Evolutionary conservation across 2,113 vertebrate genomes (phyloP).

Genomic region (Urocynchramus pylzowi): DNA sequence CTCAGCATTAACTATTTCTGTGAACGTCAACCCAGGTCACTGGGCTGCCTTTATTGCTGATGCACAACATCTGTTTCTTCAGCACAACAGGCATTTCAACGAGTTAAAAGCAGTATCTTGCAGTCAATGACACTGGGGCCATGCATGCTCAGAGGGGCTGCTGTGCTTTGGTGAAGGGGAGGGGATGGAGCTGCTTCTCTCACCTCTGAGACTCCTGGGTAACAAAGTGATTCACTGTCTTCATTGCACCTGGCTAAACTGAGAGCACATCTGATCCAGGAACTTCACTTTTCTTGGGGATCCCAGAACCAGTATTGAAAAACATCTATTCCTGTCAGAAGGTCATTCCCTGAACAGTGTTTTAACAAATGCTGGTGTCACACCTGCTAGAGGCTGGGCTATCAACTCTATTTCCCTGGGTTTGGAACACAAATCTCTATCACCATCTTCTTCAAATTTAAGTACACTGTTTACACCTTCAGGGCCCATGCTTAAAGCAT

Average conservation of each 20-base stretch:
- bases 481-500: background rate
- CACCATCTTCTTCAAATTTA: background rate
- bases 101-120: background rate
- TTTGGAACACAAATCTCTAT: background rate
- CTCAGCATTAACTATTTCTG: background rate
- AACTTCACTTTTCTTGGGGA: background rate
- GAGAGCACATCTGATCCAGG: background rate
- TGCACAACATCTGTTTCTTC: background rate
- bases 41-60: background rate
- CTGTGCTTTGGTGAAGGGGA: background rate
- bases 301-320: background rate
- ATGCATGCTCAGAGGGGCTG: rapidly evolving
- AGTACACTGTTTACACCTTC: background rate
- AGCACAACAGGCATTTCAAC: background rate
- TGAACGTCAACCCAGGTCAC: background rate
- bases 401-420: background rate
- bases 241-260: background rate
- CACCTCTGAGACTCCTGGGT: background rate
- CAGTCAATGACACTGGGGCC: rapidly evolving
- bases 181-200: background rate
- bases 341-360: too few species aligned
- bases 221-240: too few species aligned
- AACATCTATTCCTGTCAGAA: background rate
- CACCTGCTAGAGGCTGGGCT: background rate
- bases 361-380: background rate